Conservation (phyloP, 2,888 invertebrate genomes). For the Drosophila ezoana region DNA sequence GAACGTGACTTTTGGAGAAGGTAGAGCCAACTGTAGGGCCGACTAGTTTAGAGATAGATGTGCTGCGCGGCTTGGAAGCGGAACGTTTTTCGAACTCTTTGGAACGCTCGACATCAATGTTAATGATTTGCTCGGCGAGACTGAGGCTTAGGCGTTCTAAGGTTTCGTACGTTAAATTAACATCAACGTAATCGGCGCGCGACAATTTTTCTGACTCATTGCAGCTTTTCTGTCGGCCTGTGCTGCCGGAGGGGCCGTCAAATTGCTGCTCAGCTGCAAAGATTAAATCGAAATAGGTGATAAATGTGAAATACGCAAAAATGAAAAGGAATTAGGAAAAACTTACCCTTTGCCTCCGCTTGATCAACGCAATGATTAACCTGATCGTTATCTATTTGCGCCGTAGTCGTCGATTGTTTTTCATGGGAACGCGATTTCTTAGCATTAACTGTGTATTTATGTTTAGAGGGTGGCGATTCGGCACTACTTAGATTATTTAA, state of each 20-base stretch:
- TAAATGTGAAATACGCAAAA: conserved; percentile 16
- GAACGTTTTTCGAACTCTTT: conserved; percentile 62
- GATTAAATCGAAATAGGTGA: conserved; percentile 23
- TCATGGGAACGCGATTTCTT: conserved; percentile 46
- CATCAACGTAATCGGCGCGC: conserved; percentile 32
- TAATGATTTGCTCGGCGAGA: conserved; percentile 58
- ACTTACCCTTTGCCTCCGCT: conserved; percentile 57
- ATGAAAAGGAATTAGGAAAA: conserved; percentile 30
- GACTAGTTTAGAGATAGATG: conserved; percentile 38
- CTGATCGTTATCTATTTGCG: conserved; percentile 24
- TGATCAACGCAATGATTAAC: conserved; percentile 36
- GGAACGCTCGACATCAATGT: conserved; percentile 65
- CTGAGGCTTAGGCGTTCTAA: conserved; percentile 55
- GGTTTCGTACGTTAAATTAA: conserved; percentile 54
- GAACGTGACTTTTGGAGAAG: conserved; percentile 42
- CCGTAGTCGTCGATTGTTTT: conserved; percentile 26
- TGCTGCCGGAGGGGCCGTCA: conserved; percentile 27
- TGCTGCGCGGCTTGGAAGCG: conserved; percentile 52
- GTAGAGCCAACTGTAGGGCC: neutral
- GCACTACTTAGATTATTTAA: conserved; percentile 58
- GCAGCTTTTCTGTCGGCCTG: neutral
- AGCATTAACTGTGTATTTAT: conserved; percentile 25
- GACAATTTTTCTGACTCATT: neutral
- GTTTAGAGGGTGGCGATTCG: conserved; percentile 59
- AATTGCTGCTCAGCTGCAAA: conserved; percentile 33